Evolutionary conservation across 2,888 invertebrate genomes (phyloP).

Genomic region (Drosophila neoperkinsi): DNA sequence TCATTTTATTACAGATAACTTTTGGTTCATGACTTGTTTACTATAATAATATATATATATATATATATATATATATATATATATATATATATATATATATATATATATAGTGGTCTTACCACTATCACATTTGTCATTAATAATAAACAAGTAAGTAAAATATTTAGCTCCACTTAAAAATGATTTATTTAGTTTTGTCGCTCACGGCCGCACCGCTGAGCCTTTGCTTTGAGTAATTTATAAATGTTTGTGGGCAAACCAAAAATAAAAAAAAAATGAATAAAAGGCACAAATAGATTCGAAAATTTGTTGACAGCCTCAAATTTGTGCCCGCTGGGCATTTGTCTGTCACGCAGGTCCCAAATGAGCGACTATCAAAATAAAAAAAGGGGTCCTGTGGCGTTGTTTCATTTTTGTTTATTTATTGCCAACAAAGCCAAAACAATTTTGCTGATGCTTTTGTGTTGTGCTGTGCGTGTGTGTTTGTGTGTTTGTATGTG

Average conservation of each 20-base stretch:
- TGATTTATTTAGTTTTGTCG: constrained; percentile 1
- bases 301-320: constrained; percentile 75
- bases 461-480: neutral
- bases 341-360: constrained; percentile 52
- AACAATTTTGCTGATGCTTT: constrained; percentile 19
- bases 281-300: constrained; percentile 48
- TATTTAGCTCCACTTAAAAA: neutral
- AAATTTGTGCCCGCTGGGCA: constrained; percentile 62
- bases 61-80: neutral
- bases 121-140: neutral
- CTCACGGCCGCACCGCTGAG: constrained; percentile 15
- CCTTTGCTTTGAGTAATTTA: constrained; percentile 28
- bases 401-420: constrained; percentile 63
- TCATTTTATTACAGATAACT: neutral
- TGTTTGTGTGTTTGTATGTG: constrained; percentile 3
- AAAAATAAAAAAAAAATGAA: constrained; percentile 4
- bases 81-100: neutral
- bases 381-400: constrained; percentile 61
- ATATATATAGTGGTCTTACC: too few species aligned
- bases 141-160: neutral
- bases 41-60: neutral
- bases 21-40: neutral
- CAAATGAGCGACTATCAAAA: constrained; percentile 46
- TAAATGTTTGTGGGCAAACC: constrained; percentile 21
- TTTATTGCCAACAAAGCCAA: constrained; percentile 58